Conservation (phyloP, 2,797 vertebrate species). For the Spheniscus humboldti region DNA sequence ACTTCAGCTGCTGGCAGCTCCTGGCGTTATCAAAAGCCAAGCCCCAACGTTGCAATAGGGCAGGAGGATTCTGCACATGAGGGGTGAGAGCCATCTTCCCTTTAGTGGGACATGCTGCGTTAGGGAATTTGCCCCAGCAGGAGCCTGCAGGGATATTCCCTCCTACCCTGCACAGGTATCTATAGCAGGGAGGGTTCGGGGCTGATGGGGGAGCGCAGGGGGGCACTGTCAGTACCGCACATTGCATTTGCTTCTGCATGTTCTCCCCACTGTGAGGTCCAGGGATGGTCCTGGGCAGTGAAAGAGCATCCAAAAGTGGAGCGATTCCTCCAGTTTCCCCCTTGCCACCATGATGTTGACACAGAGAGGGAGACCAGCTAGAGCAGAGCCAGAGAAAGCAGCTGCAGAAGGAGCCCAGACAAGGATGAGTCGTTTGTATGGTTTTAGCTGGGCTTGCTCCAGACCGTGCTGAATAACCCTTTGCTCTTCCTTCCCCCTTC, state of each 20-base stretch:
- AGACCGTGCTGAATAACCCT: background rate
- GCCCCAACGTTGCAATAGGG: rapidly evolving
- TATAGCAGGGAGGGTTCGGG: background rate
- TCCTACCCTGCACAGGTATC: background rate
- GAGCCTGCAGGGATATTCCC: background rate
- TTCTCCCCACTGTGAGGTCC: background rate
- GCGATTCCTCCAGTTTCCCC: background rate
- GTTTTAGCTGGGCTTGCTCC: background rate
- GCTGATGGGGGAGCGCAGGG: background rate
- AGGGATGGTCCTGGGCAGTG: background rate
- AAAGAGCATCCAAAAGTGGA: background rate
- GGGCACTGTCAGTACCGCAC: background rate
- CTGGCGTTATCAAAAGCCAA: background rate
- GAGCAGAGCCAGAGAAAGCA: background rate
- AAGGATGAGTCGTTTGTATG: background rate
- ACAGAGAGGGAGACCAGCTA: background rate
- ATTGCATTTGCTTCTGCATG: background rate
- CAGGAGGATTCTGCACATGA: background rate
- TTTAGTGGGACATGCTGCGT: background rate
- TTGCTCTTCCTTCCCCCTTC: background rate
- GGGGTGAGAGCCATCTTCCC: background rate
- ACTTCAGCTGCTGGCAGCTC: background rate
- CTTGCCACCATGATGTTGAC: background rate
- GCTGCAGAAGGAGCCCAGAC: background rate
- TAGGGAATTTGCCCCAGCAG: background rate